These are phyloP conservation scores for Steinernema carpocapsae DNA, from an alignment of 2,888 invertebrate genomes.

Conservation along the genomic window DNA sequence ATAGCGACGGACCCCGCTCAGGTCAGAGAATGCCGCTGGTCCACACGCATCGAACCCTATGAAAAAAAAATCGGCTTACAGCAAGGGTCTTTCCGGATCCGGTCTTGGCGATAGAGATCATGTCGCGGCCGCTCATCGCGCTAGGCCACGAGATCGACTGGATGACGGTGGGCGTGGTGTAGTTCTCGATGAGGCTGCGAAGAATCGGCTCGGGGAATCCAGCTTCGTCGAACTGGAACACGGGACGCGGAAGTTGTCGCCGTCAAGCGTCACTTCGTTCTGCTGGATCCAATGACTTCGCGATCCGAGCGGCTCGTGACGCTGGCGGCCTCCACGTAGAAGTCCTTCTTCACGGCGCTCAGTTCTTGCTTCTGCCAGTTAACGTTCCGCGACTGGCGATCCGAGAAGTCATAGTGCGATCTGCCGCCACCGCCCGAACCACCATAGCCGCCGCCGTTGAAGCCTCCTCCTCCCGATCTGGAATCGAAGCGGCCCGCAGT, in stretches of 20 bases:
- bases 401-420: slow-evolving; percentile 5
- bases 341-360: too few relatives aligned
- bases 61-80: slow-evolving; percentile 28
- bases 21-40: too few relatives aligned
- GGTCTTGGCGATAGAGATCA: slow-evolving; percentile 33
- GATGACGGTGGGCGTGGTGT: slow-evolving; percentile 46
- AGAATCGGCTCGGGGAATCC: slow-evolving; percentile 77
- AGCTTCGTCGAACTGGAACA: slow-evolving; percentile 85
- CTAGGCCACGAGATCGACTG: slow-evolving; percentile 93
- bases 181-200: not conserved
- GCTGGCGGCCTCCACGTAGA: slow-evolving; percentile 46
- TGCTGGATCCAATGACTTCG: slow-evolving; percentile 76
- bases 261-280: slow-evolving; percentile 86
- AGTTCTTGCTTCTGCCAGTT: slow-evolving; percentile 43
- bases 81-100: slow-evolving; percentile 38
- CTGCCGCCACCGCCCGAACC: not conserved
- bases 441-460: not conserved
- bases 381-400: slow-evolving; percentile 30
- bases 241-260: slow-evolving; percentile 82
- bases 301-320: slow-evolving; percentile 43
- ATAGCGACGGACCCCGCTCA: too few relatives aligned
- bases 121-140: slow-evolving; percentile 74
- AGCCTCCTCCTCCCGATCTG: not conserved
- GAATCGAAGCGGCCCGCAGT: too few relatives aligned
- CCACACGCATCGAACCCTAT: too few relatives aligned